Percentiles rank a stretch among this genome's conserved stretches.
Evolutionary conservation across 2,888 invertebrate species (phyloP).

Genomic region (Odontocolon sp.): DNA sequence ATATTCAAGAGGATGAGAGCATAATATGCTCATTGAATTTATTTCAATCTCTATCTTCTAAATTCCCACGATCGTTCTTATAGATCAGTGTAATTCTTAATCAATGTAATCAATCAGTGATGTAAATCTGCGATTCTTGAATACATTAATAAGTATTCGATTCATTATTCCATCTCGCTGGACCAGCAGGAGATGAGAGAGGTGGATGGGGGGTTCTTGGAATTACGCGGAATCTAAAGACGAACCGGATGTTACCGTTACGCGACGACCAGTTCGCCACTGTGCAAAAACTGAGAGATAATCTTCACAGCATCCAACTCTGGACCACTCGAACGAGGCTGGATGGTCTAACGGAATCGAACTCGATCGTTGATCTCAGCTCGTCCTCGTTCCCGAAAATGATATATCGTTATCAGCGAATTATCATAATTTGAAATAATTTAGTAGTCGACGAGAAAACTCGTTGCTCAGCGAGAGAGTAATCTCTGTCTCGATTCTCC

Average conservation of each 20-base stretch:
- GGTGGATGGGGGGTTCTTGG: no score
- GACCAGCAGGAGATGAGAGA: no score
- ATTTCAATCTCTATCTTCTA: no score
- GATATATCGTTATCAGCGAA: background rate
- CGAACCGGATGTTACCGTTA: conserved; percentile 17
- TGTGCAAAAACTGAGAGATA: background rate
- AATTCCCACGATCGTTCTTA: no score
- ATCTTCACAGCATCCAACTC: background rate
- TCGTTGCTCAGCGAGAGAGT: conserved; percentile 28
- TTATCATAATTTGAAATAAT: background rate
- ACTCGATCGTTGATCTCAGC: background rate
- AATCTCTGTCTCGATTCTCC: conserved; percentile 28
- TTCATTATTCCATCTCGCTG: no score
- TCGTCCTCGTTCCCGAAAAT: background rate
- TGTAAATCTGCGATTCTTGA: no score
- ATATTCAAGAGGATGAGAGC: conserved; percentile 37
- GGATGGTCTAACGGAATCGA: conserved; percentile 25
- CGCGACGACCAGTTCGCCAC: background rate
- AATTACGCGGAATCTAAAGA: background rate
- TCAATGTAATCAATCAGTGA: no score
- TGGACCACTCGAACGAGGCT: conserved; percentile 12
- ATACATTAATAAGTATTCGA: no score
- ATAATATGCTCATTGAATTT: no score
- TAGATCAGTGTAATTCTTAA: no score
- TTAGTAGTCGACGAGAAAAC: background rate